Percentiles rank a stretch among this genome's conserved stretches.
These are phyloP conservation scores for Leptobrachium leishanense DNA, from an alignment of 2,113 vertebrate genomes.

Conservation along the genomic window DNA sequence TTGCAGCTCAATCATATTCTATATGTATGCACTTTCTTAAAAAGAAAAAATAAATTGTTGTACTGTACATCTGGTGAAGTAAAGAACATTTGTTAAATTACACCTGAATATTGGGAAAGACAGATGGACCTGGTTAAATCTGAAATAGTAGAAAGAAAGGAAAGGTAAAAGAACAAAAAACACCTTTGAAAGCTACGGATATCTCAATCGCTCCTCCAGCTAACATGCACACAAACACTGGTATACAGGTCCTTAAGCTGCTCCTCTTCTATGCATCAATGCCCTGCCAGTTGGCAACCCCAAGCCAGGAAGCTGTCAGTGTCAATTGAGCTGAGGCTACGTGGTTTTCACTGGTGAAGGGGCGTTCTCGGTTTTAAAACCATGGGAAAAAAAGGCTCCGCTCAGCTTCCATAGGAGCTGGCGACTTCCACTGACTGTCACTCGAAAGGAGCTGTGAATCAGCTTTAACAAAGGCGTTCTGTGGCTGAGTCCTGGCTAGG, in stretches of 20 bases:
- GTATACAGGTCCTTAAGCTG: conserved; percentile 65
- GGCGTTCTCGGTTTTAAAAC: conserved; percentile 92
- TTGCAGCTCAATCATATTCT: no score
- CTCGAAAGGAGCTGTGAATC: conserved; percentile 95
- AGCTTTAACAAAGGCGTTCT: conserved; percentile 98
- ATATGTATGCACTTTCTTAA: no score
- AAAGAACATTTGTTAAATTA: neutral
- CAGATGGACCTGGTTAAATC: conserved; percentile 17
- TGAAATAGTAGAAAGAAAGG: neutral
- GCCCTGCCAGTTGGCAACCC: conserved; percentile 90
- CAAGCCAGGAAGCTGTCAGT: conserved; percentile 96
- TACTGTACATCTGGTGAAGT: no score
- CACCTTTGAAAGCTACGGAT: conserved; percentile 37
- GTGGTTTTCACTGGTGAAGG: conserved; percentile 83
- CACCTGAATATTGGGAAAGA: neutral
- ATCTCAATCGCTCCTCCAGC: conserved; percentile 46
- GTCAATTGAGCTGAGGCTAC: conserved; percentile 86
- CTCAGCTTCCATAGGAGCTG: conserved; percentile 93
- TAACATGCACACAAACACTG: conserved; percentile 66
- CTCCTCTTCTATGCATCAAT: conserved; percentile 72
- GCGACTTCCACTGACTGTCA: conserved; percentile 85
- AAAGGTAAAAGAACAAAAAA: neutral
- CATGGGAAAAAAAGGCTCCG: conserved; percentile 83
- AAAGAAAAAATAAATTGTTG: no score
- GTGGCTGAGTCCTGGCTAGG: conserved; percentile 95